Percentiles rank a stretch among this genome's conserved stretches.
Evolutionary conservation across 2,797 vertebrate genomes (phyloP).

Genomic region (Anomalospiza imberbis): DNA sequence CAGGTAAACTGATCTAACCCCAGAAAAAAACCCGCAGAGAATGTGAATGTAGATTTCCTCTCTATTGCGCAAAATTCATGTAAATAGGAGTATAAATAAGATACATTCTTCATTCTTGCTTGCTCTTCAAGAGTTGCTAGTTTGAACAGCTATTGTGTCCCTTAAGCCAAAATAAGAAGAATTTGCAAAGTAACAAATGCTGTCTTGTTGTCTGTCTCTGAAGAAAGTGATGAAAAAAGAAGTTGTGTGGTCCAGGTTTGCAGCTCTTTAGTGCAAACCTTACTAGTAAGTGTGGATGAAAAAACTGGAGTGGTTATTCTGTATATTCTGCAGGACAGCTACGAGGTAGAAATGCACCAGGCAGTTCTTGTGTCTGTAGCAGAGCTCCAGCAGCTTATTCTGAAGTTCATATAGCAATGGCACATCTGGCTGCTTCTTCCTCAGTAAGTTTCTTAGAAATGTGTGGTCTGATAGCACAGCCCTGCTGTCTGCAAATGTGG

Average conservation of each 20-base stretch:
- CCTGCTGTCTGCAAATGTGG: neutral
- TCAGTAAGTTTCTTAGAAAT: neutral
- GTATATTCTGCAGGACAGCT: neutral
- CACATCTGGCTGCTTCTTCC: neutral
- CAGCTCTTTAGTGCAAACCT: neutral
- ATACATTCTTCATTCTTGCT: neutral
- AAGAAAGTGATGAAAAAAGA: neutral
- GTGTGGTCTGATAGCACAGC: neutral
- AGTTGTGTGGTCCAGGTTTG: neutral
- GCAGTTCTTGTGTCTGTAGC: neutral
- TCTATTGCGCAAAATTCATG: neutral
- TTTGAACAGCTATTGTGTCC: neutral
- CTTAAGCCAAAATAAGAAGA: neutral
- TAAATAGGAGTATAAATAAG: neutral
- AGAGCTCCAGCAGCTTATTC: neutral
- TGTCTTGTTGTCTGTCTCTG: neutral
- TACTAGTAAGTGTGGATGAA: neutral
- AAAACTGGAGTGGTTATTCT: neutral
- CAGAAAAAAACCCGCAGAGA: neutral
- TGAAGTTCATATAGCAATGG: accelerated
- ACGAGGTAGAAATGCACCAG: neutral
- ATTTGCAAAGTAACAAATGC: neutral
- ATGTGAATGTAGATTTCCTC: neutral
- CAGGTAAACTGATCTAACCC: neutral
- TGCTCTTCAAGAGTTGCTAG: neutral